Evolutionary conservation across 1,140 invertebrate species (phyloP), one percentile per base, ranked within the genome.

Genomic region (Caenorhabditis inopinata): DNA sequence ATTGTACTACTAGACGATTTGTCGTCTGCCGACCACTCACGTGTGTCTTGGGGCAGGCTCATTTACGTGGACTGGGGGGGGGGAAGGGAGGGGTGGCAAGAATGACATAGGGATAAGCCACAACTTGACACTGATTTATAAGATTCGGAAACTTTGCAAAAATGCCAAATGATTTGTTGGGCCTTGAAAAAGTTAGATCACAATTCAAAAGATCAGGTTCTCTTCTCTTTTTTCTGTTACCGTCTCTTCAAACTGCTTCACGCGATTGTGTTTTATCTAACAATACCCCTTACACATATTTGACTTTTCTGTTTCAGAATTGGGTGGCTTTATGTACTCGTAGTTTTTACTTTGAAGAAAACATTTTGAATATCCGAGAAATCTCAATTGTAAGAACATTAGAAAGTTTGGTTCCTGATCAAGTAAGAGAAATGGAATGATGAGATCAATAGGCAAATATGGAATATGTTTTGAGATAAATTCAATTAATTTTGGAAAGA

Each of bases 21-120:
- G 53, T 35, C 9, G 53, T 3, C 16, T 11, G 25, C 32, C 27
- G n/a, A n/a, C 23, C 16, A 42, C n/a, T 1, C 38, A 32, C 18
- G 12, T 38, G 25, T 68, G 58, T 68, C 58, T 68, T 68, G 58
- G 58, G 58, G 35, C 16, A 42, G 58, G 58, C 58, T 68, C 58
- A 68, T 68, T 42, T 5, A 42, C n/a, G n/a, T n/a, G n/a, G 38
- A 42, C 14, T 7, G 38, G 5, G 38, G 14, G 9, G 11, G 38
- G 32, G 58, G 27, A 68, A 12, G 58, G 32, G 3, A 32, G 25
- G 32, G 51, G 51, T 68, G n/a, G n/a, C n/a, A n/a, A n/a, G n/a
- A n/a, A n/a, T n/a, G n/a, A n/a, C n/a, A n/a, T n/a, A n/a, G n/a
- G n/a, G n/a, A n/a, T n/a, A n/a, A n/a, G n/a, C n/a, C n/a, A n/a